Evolutionary conservation across 2,113 vertebrate genomes (phyloP).

Genomic region (Petroica traversi): DNA sequence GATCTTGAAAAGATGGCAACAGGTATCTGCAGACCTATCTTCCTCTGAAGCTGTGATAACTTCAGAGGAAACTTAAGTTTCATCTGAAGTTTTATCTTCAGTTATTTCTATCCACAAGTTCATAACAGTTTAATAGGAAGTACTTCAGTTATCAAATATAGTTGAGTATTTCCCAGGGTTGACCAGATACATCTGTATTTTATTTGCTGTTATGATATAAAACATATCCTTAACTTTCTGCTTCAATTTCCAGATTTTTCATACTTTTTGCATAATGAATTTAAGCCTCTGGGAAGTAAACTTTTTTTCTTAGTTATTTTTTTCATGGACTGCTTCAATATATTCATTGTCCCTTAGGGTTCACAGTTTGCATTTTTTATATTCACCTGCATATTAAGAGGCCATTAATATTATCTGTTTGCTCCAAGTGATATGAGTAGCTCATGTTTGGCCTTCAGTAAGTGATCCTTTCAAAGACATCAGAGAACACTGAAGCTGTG

Average conservation of each 20-base stretch:
- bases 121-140: not conserved
- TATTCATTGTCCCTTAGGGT: not conserved
- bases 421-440: not conserved
- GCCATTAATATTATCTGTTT: not conserved
- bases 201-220: not conserved
- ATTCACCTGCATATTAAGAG: slow-evolving; percentile 6
- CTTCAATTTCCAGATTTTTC: not conserved
- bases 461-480: not conserved
- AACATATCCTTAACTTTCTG: not conserved
- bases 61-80: too few species aligned
- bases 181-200: not conserved
- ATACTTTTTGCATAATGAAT: not conserved
- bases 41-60: not conserved
- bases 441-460: not conserved
- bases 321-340: not conserved
- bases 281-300: not conserved
- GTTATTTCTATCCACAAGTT: not conserved
- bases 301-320: not conserved
- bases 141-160: not conserved
- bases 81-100: not conserved
- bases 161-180: not conserved
- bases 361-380: not conserved
- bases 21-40: not conserved
- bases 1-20: not conserved
- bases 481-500: not conserved